A percentile compares a stretch with the other conserved stretches of the same genome.
Evolutionary conservation across 2,797 vertebrate species (phyloP).

Genomic region (Bradypodion ventrale): DNA sequence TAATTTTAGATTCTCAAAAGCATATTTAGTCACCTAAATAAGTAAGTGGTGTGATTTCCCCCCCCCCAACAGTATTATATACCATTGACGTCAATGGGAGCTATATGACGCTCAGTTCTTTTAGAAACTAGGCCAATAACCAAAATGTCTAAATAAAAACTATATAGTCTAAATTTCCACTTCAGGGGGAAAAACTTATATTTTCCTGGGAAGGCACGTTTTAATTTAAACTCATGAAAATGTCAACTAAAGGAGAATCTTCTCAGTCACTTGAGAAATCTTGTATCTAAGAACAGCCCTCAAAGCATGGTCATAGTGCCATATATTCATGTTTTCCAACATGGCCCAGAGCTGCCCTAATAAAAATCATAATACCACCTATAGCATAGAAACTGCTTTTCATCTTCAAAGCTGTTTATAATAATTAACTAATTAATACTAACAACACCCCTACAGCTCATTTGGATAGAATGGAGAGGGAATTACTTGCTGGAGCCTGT

Average conservation of each 20-base stretch:
- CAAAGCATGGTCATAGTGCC: slow-evolving; percentile 64
- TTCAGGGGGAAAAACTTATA: slow-evolving; percentile 38
- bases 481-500: slow-evolving; percentile 66
- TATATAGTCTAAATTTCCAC: slow-evolving; percentile 1
- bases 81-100: slow-evolving; percentile 42
- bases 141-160: slow-evolving; percentile 27
- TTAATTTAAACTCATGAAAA: slow-evolving; percentile 48
- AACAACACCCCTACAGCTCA: slow-evolving; percentile 70
- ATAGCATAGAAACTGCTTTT: slow-evolving; percentile 71
- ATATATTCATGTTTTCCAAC: slow-evolving; percentile 67
- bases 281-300: slow-evolving; percentile 64
- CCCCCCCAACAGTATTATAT: slow-evolving; percentile 10
- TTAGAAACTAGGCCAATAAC: slow-evolving; percentile 18
- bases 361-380: slow-evolving; percentile 62
- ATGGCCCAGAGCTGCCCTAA: slow-evolving; percentile 63
- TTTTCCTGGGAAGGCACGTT: slow-evolving; percentile 49
- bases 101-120: slow-evolving; percentile 30
- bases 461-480: slow-evolving; percentile 63
- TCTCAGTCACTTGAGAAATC: slow-evolving; percentile 58
- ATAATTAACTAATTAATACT: slow-evolving; percentile 73
- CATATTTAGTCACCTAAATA: slow-evolving; percentile 31
- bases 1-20: slow-evolving; percentile 52
- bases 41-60: slow-evolving; percentile 44
- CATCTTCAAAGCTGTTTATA: slow-evolving; percentile 74
- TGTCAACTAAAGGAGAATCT: slow-evolving; percentile 58